phyloP scores from a whole-genome alignment of 1,140 invertebrate genomes.

The Atopsyche davidsoni region DNA sequence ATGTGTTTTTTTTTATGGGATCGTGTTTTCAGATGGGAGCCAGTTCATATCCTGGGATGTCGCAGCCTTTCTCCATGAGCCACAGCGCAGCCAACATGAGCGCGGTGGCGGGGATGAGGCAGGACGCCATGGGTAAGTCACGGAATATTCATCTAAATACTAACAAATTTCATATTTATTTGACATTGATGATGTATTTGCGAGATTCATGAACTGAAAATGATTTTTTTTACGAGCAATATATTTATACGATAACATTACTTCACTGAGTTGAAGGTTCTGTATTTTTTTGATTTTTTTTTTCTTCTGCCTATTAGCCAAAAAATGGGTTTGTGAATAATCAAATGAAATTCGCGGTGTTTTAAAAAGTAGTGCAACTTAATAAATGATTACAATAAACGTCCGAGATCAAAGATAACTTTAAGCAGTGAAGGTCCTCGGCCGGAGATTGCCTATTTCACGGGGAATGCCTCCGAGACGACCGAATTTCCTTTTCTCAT shows the following conservation, averaged over 20 bases:
- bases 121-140: conserved; percentile 83
- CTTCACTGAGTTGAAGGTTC: no score
- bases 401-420: conserved; percentile 29
- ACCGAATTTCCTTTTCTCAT: conserved; percentile 31
- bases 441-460: conserved; percentile 32
- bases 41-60: conserved; percentile 84
- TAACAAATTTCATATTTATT: no score
- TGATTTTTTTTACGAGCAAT: neutral
- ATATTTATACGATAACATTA: no score
- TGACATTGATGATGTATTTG: no score
- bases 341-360: no score
- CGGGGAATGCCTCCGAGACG: conserved; percentile 29
- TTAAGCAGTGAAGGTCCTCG: conserved; percentile 26
- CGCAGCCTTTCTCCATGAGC: conserved; percentile 90
- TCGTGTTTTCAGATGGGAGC: conserved; percentile 78
- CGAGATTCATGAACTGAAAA: neutral
- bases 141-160: neutral
- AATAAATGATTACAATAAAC: conserved; percentile 13
- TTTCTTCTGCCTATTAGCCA: no score
- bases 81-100: conserved; percentile 83
- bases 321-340: no score
- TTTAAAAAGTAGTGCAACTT: neutral
- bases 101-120: conserved; percentile 74
- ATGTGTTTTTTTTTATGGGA: no score
- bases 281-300: no score